These are phyloP conservation scores for Pyrgilauda ruficollis DNA, from an alignment of 2,113 vertebrate genomes.

Conservation along the genomic window DNA sequence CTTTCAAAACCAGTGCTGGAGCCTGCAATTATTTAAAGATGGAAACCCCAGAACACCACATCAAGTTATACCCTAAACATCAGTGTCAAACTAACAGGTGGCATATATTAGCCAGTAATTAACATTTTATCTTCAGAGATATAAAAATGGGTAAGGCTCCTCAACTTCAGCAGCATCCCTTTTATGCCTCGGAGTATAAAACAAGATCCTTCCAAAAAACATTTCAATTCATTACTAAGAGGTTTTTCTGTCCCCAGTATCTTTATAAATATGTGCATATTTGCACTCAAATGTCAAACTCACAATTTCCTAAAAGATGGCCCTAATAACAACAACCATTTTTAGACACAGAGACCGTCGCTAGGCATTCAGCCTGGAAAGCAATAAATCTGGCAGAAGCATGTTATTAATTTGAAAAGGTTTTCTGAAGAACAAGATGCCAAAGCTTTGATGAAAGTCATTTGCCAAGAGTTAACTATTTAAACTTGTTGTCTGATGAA, in stretches of 20 bases:
- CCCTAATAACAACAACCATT: conserved; percentile 36
- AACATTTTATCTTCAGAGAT: neutral
- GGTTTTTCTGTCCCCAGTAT: neutral
- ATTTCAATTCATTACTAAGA: neutral
- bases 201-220: neutral
- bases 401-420: conserved; percentile 54
- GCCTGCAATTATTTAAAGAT: neutral
- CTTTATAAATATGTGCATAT: neutral
- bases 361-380: conserved; percentile 26
- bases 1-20: neutral
- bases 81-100: neutral
- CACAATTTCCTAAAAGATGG: conserved; percentile 24
- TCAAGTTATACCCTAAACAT: neutral
- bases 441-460: conserved; percentile 53
- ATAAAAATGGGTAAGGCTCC: neutral
- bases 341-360: conserved; percentile 9
- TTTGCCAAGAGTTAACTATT: conserved; percentile 27
- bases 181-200: neutral
- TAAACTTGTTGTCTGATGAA: neutral
- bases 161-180: neutral
- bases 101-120: neutral
- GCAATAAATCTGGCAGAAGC: conserved; percentile 9
- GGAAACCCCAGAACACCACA: neutral
- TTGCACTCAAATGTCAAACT: conserved; percentile 30
- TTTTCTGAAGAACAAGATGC: conserved; percentile 50